Base-by-base conservation (phyloP, 1,140 invertebrate species). In the Maconellicoccus hirsutus region DNA sequence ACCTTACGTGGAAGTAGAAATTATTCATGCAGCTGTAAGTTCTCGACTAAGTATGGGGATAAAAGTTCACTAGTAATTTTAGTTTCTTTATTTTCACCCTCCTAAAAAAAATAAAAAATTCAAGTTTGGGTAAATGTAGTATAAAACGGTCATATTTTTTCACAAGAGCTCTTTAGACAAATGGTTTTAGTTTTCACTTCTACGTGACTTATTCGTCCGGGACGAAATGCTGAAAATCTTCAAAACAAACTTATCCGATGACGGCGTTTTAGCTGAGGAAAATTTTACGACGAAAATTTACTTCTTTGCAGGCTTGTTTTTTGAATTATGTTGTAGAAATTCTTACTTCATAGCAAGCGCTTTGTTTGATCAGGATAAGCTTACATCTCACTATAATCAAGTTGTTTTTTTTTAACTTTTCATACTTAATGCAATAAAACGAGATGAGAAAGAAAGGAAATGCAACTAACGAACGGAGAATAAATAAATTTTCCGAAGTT, bases 161-260 rank as follows among this genome's bases (percentile, higher is more conserved):
- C 42, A 16, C 42, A 16, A 52, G 42, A 52, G 42, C 42, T 52
- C n/a, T 52, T 19, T 52, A 52, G 42, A 52, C 42, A 52, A 52
- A 52, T 52, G 42, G 42, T 19, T 52, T 52, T 52, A 52, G 42
- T 52, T 52, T 52, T 52, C 42, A 52, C 42, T 52, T 52, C 12
- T 52, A 52, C 42, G 42, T 52, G 42, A 52, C 42, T 52, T 52
- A 52, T 52, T 52, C 42, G n/a, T 52, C n/a, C 42, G 12, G 42
- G 42, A 52, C 6, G 6, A 52, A 52, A 52, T 52, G 42, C 42
- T 19, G 42, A 52, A 52, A 52, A 52, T 52, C 42, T 52, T 52
- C 6, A 52, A 52, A 52, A 52, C 42, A 52, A 52, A 52, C 42
- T 52, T 52, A 52, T 19, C 42, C 42, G 42, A 52, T 52, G 42